phyloP scores from a whole-genome alignment of 2,888 invertebrate genomes.

The Habrosyne pyritoides region DNA sequence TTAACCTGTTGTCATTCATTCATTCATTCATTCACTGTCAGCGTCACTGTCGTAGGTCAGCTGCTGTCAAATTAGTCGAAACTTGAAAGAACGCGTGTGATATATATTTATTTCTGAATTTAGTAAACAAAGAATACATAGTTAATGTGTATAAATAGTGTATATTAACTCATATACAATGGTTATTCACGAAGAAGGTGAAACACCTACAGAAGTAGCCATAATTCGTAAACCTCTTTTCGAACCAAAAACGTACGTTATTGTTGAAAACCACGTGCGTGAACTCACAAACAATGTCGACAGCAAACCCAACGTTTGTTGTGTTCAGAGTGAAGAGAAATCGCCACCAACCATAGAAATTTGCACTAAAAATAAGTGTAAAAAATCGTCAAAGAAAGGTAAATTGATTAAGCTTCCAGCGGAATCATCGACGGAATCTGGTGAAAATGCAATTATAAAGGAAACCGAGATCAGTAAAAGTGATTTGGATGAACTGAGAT shows the following conservation, averaged over 20 bases:
- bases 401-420: slow-evolving; percentile 12
- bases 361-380: slow-evolving; percentile 10
- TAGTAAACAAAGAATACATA: not conserved
- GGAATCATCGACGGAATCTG: slow-evolving; percentile 13
- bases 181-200: slow-evolving; percentile 52
- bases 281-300: slow-evolving; percentile 32
- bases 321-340: slow-evolving; percentile 20
- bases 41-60: no score
- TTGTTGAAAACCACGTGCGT: slow-evolving; percentile 56
- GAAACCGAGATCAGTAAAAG: slow-evolving; percentile 37
- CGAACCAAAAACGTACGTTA: slow-evolving; percentile 47
- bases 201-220: slow-evolving; percentile 38
- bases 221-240: slow-evolving; percentile 33
- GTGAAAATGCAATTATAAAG: slow-evolving; percentile 14
- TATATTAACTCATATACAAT: slow-evolving; percentile 26
- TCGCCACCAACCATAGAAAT: slow-evolving; percentile 7
- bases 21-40: no score
- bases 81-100: no score
- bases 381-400: slow-evolving; percentile 10
- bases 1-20: no score
- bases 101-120: no score
- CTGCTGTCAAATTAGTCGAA: no score
- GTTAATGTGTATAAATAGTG: not conserved
- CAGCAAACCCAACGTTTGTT: slow-evolving; percentile 12
- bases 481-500: slow-evolving; percentile 62